Percentiles rank a stretch among this genome's conserved stretches.
These are phyloP conservation scores for Nephotettix cincticeps DNA, from an alignment of 1,140 invertebrate genomes.

Conservation along the genomic window DNA sequence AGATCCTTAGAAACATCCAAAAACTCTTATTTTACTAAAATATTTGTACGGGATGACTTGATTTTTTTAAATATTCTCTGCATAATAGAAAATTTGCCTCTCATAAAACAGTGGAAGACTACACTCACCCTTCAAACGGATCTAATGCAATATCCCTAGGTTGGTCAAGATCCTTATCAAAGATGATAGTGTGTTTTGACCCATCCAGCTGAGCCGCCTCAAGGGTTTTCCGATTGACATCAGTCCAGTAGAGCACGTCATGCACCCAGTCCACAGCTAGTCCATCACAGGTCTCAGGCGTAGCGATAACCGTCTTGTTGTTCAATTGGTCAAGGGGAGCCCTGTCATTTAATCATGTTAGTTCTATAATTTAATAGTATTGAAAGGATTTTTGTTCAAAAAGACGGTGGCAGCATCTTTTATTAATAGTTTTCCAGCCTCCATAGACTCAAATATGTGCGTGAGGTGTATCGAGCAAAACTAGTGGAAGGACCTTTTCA, in stretches of 20 bases:
- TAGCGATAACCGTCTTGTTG: not conserved
- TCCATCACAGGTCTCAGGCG: conserved; percentile 69
- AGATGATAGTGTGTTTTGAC: conserved; percentile 81
- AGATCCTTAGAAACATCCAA: conserved; percentile 76
- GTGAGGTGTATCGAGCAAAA: no score
- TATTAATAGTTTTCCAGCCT: no score
- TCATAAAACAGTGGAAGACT: no score
- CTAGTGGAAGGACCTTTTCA: no score
- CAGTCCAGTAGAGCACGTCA: conserved; percentile 94
- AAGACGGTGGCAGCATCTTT: no score
- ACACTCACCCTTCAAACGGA: conserved; percentile 82
- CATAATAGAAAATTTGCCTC: no score
- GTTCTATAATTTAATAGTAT: no score
- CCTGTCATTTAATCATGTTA: no score
- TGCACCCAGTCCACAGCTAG: conserved; percentile 97
- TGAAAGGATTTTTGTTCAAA: no score
- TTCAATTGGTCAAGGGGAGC: conserved; percentile 1
- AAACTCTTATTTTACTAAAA: conserved; percentile 64
- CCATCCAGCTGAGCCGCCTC: conserved; percentile 84
- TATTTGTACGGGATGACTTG: not conserved
- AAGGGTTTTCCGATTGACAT: conserved; percentile 86
- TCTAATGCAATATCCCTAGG: conserved; percentile 93
- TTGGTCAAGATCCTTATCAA: conserved; percentile 81
- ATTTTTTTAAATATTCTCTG: no score
- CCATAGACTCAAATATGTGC: no score